These are phyloP conservation scores for Heliconius hermathena DNA, from an alignment of 1,140 invertebrate species.

Conservation along the genomic window DNA sequence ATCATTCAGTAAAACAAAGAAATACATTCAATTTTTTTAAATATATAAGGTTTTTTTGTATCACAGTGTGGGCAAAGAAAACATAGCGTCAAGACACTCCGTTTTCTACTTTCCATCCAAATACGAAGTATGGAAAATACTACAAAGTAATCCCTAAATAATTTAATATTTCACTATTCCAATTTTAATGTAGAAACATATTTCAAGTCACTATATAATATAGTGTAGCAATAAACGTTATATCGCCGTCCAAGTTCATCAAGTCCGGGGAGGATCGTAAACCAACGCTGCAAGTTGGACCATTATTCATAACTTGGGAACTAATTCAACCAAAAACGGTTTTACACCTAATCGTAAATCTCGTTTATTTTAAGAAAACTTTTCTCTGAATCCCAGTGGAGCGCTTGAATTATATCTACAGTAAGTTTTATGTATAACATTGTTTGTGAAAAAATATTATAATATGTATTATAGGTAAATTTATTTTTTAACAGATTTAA, in stretches of 20 bases:
- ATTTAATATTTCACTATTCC: neutral
- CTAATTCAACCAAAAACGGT: slow-evolving; percentile 63
- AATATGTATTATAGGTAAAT: no score
- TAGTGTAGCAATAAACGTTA: slow-evolving; percentile 13
- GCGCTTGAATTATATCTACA: slow-evolving; percentile 26
- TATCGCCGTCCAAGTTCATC: slow-evolving; percentile 29
- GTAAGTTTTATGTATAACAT: neutral
- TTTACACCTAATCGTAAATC: slow-evolving; percentile 68
- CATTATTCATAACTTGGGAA: slow-evolving; percentile 65
- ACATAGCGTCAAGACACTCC: no score
- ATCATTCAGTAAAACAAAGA: no score
- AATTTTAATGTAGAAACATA: neutral
- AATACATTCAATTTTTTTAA: no score
- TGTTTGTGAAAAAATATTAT: neutral
- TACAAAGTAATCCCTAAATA: neutral
- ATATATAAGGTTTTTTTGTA: no score
- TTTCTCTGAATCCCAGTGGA: slow-evolving; percentile 38
- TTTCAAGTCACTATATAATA: slow-evolving; percentile 13
- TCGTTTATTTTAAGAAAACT: slow-evolving; percentile 54
- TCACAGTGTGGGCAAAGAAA: no score
- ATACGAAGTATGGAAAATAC: no score
- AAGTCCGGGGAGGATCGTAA: slow-evolving; percentile 36
- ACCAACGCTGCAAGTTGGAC: slow-evolving; percentile 48
- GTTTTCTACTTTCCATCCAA: no score
- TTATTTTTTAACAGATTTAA: no score